These are phyloP conservation scores for Ploceus nigricollis DNA, from an alignment of 2,113 vertebrate species.

Conservation along the genomic window DNA sequence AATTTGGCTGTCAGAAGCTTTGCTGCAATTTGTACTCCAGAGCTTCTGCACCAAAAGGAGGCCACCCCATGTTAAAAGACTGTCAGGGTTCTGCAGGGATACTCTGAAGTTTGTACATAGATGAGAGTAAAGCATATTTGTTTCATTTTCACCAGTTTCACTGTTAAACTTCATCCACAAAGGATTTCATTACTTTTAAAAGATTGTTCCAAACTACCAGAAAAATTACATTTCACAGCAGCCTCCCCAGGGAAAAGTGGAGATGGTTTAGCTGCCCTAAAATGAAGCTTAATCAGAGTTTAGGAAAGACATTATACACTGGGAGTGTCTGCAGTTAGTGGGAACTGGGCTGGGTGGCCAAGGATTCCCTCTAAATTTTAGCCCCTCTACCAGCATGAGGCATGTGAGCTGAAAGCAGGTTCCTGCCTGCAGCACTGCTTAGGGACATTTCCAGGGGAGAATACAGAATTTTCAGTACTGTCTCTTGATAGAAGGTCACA, in stretches of 20 bases:
- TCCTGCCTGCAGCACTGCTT: background rate
- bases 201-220: background rate
- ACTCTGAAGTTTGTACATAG: background rate
- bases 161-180: background rate
- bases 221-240: background rate
- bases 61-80: background rate
- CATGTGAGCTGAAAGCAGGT: background rate
- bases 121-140: background rate
- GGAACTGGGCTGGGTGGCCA: background rate
- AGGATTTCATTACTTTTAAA: background rate
- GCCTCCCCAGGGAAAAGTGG: background rate
- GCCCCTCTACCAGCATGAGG: background rate
- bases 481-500: background rate
- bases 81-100: background rate
- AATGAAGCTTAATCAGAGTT: background rate
- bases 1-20: background rate
- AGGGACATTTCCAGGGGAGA: background rate
- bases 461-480: background rate
- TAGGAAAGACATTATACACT: background rate
- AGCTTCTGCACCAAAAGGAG: background rate
- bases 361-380: background rate
- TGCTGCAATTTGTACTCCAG: background rate
- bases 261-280: conserved; percentile 15
- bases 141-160: background rate
- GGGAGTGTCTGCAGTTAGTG: background rate